A percentile compares a stretch with the other conserved stretches of the same genome.
phyloP scores from a whole-genome alignment of 2,113 vertebrate species.

The Syrmaticus mikado region DNA sequence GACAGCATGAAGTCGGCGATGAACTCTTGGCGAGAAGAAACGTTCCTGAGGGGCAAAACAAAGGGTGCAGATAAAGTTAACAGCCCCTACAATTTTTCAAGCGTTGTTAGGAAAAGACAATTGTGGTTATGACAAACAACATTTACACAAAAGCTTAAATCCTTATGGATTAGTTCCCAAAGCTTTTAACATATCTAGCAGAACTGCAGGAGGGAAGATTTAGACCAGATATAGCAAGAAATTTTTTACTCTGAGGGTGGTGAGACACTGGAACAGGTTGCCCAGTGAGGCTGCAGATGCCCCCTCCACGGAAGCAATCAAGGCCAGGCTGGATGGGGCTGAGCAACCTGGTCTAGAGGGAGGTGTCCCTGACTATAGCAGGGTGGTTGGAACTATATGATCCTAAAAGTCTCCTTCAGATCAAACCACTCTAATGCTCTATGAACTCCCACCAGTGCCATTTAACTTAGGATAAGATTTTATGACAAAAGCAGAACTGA shows the following conservation, averaged over 20 bases:
- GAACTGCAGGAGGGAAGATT: neutral
- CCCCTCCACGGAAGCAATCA: too few species aligned
- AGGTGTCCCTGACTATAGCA: too few species aligned
- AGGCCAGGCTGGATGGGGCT: too few species aligned
- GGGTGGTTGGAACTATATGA: too few species aligned
- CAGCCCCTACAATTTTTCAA: neutral
- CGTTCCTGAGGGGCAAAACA: constrained; percentile 75
- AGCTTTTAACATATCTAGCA: neutral
- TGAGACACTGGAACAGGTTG: too few species aligned
- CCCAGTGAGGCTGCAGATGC: too few species aligned
- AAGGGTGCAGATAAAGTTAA: neutral
- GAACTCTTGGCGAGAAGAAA: constrained; percentile 80
- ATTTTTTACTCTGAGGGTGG: too few species aligned
- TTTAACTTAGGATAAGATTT: neutral
- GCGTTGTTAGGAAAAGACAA: neutral
- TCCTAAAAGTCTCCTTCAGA: too few species aligned
- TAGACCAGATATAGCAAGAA: too few species aligned
- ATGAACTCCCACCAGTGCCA: neutral
- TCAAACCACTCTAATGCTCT: too few species aligned
- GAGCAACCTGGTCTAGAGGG: too few species aligned
- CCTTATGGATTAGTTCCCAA: neutral
- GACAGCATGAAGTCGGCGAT: constrained; percentile 85
- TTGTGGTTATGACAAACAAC: neutral
- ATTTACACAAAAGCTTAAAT: neutral
- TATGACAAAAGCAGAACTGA: neutral